Conservation (phyloP, 1,140 invertebrate genomes). For the Sinonovacula constricta region DNA sequence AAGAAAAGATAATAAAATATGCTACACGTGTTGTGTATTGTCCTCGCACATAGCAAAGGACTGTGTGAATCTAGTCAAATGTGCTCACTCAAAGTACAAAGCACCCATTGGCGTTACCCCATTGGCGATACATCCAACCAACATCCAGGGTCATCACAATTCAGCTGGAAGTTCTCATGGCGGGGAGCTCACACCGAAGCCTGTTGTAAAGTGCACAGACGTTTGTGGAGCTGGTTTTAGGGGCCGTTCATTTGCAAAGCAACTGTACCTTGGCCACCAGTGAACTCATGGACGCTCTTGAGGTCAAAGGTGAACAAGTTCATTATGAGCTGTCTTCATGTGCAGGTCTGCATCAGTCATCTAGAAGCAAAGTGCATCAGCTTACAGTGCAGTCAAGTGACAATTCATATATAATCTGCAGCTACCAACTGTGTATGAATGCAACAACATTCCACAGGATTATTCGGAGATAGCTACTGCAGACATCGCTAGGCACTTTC, state of each 20-base stretch:
- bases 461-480: background rate
- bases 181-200: background rate
- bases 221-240: background rate
- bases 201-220: background rate
- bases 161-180: background rate
- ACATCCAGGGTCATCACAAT: too few species aligned
- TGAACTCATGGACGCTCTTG: background rate
- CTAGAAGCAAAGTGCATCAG: background rate
- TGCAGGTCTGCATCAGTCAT: background rate
- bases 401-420: background rate
- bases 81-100: too few species aligned
- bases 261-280: background rate
- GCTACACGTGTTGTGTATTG: background rate
- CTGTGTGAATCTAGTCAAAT: background rate
- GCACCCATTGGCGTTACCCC: too few species aligned
- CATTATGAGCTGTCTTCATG: slow-evolving; percentile 7
- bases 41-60: background rate
- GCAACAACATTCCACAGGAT: background rate
- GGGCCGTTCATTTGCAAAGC: slow-evolving; percentile 1
- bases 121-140: too few species aligned
- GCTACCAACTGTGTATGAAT: background rate
- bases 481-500: background rate
- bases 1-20: background rate
- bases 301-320: background rate
- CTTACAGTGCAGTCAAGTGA: background rate